These are phyloP conservation scores for Anaspis maculata DNA, from an alignment of 2,888 invertebrate genomes.

Conservation along the genomic window DNA sequence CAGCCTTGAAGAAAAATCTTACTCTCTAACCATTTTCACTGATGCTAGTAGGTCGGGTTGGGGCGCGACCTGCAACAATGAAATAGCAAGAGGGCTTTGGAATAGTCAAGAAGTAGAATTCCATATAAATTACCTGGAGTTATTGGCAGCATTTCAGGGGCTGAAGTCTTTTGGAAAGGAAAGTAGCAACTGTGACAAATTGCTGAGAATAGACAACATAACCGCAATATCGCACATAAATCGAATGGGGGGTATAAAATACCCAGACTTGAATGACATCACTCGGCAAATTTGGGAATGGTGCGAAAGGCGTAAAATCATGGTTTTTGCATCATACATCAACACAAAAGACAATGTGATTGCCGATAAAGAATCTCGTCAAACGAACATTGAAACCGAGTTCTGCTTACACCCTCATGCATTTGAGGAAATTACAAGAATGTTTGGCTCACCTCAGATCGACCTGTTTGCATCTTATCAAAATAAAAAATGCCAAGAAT, in stretches of 20 bases:
- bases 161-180: neutral
- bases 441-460: slow-evolving; percentile 5
- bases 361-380: slow-evolving; percentile 8
- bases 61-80: neutral
- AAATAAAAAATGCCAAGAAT: slow-evolving; percentile 11
- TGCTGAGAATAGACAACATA: too few relatives aligned
- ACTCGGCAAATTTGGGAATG: slow-evolving; percentile 14
- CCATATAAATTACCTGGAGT: neutral
- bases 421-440: slow-evolving; percentile 4
- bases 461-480: slow-evolving; percentile 8
- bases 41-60: neutral
- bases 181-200: neutral
- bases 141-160: neutral
- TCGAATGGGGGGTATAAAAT: neutral
- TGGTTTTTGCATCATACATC: slow-evolving; percentile 10
- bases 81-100: neutral
- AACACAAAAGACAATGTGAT: slow-evolving; percentile 8
- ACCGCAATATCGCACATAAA: neutral
- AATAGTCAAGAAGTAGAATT: neutral
- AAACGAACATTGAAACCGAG: slow-evolving; percentile 6
- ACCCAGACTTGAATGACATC: neutral
- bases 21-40: neutral
- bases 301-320: slow-evolving; percentile 16
- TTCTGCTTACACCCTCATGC: slow-evolving; percentile 6
- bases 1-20: neutral